phyloP scores from a whole-genome alignment of 2,888 invertebrate species.

The Axea sp. region DNA sequence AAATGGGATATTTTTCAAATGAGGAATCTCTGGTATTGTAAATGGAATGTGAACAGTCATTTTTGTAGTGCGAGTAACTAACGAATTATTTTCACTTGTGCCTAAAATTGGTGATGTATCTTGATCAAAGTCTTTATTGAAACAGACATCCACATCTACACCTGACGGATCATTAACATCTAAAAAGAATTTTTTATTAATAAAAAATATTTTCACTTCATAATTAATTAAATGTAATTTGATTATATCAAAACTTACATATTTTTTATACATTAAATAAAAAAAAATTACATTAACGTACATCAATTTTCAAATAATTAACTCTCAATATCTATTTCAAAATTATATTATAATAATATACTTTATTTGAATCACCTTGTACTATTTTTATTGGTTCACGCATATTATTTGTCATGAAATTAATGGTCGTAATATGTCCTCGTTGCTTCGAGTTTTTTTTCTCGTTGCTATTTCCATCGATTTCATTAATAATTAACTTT shows the following conservation, averaged over 20 bases:
- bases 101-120: slow-evolving; percentile 23
- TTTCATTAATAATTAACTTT: slow-evolving; percentile 4
- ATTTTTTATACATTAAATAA: no score
- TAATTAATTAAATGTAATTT: no score
- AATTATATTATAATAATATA: no score
- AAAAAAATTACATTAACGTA: no score
- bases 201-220: no score
- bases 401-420: slow-evolving; percentile 64
- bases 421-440: slow-evolving; percentile 71
- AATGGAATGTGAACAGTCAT: slow-evolving; percentile 63
- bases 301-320: no score
- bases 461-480: slow-evolving; percentile 32
- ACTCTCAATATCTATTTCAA: no score
- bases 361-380: slow-evolving; percentile 56
- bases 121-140: slow-evolving; percentile 16
- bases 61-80: slow-evolving; percentile 62
- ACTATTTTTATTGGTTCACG: slow-evolving; percentile 51
- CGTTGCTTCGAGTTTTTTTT: slow-evolving; percentile 59
- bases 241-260: no score
- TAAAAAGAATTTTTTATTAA: slow-evolving; percentile 15
- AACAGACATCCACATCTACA: slow-evolving; percentile 51
- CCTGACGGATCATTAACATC: slow-evolving; percentile 17
- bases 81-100: slow-evolving; percentile 42
- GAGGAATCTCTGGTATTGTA: slow-evolving; percentile 45
- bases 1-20: slow-evolving; percentile 55